These are phyloP conservation scores for Andrena bicolor DNA, from an alignment of 2,888 invertebrate genomes.

Conservation along the genomic window DNA sequence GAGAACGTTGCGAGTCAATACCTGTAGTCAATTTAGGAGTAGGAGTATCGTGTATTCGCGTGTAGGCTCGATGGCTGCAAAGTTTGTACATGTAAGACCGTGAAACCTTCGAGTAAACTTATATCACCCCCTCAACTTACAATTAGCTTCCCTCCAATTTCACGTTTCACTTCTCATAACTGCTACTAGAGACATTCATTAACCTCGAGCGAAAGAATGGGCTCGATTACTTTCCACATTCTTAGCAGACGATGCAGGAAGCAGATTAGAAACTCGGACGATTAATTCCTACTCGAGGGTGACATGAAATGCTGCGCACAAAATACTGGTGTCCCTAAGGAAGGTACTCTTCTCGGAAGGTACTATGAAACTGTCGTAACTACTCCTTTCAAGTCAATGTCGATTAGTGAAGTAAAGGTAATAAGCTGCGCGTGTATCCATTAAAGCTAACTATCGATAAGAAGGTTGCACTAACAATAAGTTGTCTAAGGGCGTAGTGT, in stretches of 20 bases:
- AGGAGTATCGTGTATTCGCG: conserved; percentile 37
- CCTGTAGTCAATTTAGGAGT: conserved; percentile 69
- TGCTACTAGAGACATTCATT: neutral
- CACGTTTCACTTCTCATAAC: neutral
- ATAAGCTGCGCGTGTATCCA: conserved; percentile 35
- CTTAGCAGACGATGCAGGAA: too few relatives aligned
- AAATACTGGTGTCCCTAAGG: conserved; percentile 70
- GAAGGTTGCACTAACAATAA: conserved; percentile 27
- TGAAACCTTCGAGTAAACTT: conserved; percentile 46
- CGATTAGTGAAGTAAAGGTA: conserved; percentile 72
- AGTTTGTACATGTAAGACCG: conserved; percentile 48
- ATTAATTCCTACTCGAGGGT: conserved; percentile 49
- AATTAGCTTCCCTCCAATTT: neutral
- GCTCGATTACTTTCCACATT: neutral
- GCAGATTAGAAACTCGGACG: too few relatives aligned
- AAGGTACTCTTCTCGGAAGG: conserved; percentile 63
- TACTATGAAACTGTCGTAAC: conserved; percentile 71
- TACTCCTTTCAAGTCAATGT: conserved; percentile 84
- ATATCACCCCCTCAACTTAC: neutral
- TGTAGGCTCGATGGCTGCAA: conserved; percentile 43
- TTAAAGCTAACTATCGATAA: conserved; percentile 5
- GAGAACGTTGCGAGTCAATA: conserved; percentile 69
- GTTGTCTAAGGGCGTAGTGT: conserved; percentile 19
- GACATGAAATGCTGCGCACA: conserved; percentile 77
- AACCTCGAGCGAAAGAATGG: too few relatives aligned